Base-by-base conservation (phyloP, 64 coral and sea anemone species). In the Montipora efflorescens region DNA sequence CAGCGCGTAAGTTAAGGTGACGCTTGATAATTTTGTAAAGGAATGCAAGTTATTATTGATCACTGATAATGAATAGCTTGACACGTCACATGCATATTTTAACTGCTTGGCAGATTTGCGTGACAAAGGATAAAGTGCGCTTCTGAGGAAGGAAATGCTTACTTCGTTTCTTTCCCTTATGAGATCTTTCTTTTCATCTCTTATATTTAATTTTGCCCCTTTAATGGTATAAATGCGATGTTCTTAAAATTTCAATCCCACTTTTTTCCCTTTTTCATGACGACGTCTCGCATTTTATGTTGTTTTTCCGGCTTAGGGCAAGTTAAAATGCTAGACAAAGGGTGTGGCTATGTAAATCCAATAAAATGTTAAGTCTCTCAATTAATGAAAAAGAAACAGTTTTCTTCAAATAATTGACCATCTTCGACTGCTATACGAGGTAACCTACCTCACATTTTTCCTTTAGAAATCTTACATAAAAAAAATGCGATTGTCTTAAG, bases 1-100 rank as follows among this genome's bases (percentile, higher is more conserved):
- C 8, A 18, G 19, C 36, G 82, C 47, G 3, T 12, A 48, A 4
- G 47, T 43, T 28, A 11, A 67, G 18, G 45, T 7, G 74, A 61
- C 36, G 61, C 59, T 8, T 84, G 14, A 36, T 25, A 19, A 64
- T 48, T 1, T 18, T 47, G 59, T 71, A 51, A 50, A 71, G 82
- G 82, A 86, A 86, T 86, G 82, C n/a, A 0, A 22, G 8, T 18
- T 50, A 72, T 86, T 71, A 72, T 86, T 83, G 61, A 84, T 84
- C 28, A 50, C 19, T 47, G 66, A 46, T 50, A 71, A 72, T 86
- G 22, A 25, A 86, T 72, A 72, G 47, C 14, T 50, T 71, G 64
- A 72, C 7, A 86, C 82, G 82, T 86, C 82, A 86, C 47, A 49
- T 50, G 82, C 45, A 72, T 71, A 71, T 86, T 48, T 21, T 49